These are phyloP conservation scores for Chaitophorus viminalis DNA, from an alignment of 2,888 invertebrate species.

Conservation along the genomic window DNA sequence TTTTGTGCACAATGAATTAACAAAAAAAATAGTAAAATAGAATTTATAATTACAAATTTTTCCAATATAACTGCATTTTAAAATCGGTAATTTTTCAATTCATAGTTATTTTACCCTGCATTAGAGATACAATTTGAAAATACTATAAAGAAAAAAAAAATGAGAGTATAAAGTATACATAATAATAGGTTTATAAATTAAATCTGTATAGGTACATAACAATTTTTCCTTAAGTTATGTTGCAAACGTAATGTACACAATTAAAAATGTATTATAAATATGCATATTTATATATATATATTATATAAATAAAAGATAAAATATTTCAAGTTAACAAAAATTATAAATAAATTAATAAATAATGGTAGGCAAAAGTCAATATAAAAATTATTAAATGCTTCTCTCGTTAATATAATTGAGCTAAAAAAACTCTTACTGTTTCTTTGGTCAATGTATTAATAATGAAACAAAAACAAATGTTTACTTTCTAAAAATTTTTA, in stretches of 20 bases:
- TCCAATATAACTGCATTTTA: background rate
- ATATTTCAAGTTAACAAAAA: constrained; percentile 60
- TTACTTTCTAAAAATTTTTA: constrained; percentile 17
- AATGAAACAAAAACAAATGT: constrained; percentile 51
- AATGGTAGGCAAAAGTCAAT: constrained; percentile 59
- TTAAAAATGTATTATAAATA: constrained; percentile 14
- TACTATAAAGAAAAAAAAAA: constrained; percentile 19
- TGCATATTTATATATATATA: constrained; percentile 20
- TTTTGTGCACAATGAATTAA: background rate
- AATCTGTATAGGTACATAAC: constrained; percentile 11
- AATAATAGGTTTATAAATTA: constrained; percentile 27
- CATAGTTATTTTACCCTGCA: constrained; percentile 29
- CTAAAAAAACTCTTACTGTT: constrained; percentile 24
- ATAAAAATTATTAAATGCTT: constrained; percentile 47
- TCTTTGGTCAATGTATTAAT: constrained; percentile 59
- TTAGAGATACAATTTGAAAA: background rate
- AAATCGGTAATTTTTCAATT: background rate
- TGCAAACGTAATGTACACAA: constrained; percentile 20
- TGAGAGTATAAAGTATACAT: background rate
- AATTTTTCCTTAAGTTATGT: constrained; percentile 18
- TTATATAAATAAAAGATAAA: constrained; percentile 44
- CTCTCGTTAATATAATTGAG: constrained; percentile 36
- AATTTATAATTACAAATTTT: background rate
- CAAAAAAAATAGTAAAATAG: background rate
- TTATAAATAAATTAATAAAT: constrained; percentile 51